A percentile compares a stretch with the other conserved stretches of the same genome.
Evolutionary conservation across 2,888 invertebrate genomes (phyloP).

Genomic region (Ormyrus labotus): DNA sequence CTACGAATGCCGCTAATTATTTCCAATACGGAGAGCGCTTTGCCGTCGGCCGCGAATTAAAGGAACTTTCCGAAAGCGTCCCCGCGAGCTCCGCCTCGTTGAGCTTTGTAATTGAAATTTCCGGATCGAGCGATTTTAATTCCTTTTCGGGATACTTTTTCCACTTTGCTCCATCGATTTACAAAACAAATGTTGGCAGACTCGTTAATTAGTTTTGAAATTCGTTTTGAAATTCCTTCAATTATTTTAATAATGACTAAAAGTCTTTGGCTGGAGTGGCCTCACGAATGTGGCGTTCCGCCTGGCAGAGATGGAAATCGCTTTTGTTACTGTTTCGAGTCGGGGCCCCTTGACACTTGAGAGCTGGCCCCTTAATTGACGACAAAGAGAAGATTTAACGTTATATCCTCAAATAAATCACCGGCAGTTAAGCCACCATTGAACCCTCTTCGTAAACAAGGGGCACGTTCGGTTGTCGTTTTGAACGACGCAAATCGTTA

Average conservation of each 20-base stretch:
- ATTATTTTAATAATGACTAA: background rate
- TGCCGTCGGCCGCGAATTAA: background rate
- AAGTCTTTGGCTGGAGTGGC: slow-evolving; percentile 16
- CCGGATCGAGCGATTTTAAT: background rate
- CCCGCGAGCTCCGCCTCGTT: background rate
- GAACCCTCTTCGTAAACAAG: slow-evolving; percentile 37
- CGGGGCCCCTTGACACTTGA: slow-evolving; percentile 34
- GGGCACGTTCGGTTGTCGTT: slow-evolving; percentile 31
- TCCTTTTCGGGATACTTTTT: no score
- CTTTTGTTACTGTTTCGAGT: slow-evolving; percentile 48
- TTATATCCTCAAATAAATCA: slow-evolving; percentile 43
- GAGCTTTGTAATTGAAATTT: background rate
- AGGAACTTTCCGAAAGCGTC: background rate
- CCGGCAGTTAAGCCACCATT: slow-evolving; percentile 37
- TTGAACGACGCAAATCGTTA: slow-evolving; percentile 49
- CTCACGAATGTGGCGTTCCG: slow-evolving; percentile 4
- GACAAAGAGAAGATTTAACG: slow-evolving; percentile 53
- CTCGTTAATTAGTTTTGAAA: no score
- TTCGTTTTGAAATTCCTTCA: no score
- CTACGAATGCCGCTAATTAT: slow-evolving; percentile 28
- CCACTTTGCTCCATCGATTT: no score
- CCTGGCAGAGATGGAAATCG: slow-evolving; percentile 44
- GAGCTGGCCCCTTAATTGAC: slow-evolving; percentile 51
- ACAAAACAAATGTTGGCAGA: no score
- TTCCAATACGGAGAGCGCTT: slow-evolving; percentile 21